Conservation (phyloP, 1,140 invertebrate genomes). For the Zaprionus vittiger region DNA sequence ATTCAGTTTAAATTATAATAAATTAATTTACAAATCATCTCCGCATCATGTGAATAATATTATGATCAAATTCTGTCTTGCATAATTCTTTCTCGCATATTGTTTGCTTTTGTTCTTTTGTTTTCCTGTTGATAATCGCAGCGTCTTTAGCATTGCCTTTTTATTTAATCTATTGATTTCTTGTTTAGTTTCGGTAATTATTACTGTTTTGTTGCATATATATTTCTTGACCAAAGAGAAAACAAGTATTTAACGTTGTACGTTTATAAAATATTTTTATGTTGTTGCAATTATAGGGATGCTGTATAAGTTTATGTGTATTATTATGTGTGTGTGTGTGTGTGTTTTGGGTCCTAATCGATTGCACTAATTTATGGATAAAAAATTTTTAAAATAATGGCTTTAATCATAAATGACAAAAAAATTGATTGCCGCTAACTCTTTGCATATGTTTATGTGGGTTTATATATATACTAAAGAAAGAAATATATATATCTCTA, state of each 20-base stretch:
- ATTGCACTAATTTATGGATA: slow-evolving; percentile 43
- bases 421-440: slow-evolving; percentile 1
- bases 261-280: slow-evolving; percentile 27
- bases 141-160: slow-evolving; percentile 27
- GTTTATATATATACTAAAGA: slow-evolving; percentile 9
- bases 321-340: background rate
- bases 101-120: slow-evolving; percentile 19
- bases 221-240: slow-evolving; percentile 32
- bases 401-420: slow-evolving; percentile 20
- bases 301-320: slow-evolving; percentile 9
- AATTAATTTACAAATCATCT: slow-evolving; percentile 39
- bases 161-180: background rate
- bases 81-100: slow-evolving; percentile 14
- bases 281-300: slow-evolving; percentile 11
- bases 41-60: slow-evolving; percentile 17
- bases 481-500: background rate
- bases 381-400: slow-evolving; percentile 19
- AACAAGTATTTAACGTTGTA: slow-evolving; percentile 38
- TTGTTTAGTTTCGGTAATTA: slow-evolving; percentile 1
- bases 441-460: background rate
- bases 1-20: slow-evolving; percentile 40
- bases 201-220: slow-evolving; percentile 21
- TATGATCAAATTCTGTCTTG: slow-evolving; percentile 9
- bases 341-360: slow-evolving; percentile 23
- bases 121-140: slow-evolving; percentile 30